Evolutionary conservation across 2,113 vertebrate genomes (phyloP).

Genomic region (Cnemophilus loriae): DNA sequence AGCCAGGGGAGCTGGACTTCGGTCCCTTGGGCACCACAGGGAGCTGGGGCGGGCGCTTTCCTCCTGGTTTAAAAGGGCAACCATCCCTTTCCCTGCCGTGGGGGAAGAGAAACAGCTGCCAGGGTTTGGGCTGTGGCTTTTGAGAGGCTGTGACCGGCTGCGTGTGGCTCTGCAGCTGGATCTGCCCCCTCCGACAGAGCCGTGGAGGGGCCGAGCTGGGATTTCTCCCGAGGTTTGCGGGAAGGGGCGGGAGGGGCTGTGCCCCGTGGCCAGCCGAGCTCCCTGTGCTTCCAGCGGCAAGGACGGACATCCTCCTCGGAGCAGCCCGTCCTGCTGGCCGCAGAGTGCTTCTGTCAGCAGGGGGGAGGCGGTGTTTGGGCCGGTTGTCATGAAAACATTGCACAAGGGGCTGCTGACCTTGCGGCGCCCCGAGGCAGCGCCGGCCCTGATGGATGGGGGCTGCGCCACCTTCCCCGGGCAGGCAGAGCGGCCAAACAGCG

Average conservation of each 20-base stretch:
- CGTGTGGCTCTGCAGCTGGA: background rate
- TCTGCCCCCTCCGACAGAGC: background rate
- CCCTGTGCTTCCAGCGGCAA: background rate
- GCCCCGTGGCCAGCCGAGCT: background rate
- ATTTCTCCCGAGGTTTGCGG: background rate
- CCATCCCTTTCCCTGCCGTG: too few relatives aligned
- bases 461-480: background rate
- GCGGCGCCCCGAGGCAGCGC: background rate
- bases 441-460: background rate
- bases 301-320: background rate
- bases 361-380: background rate
- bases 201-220: background rate
- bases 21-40: fast-evolving
- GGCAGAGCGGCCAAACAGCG: fast-evolving
- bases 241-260: background rate
- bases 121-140: background rate
- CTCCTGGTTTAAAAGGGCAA: background rate
- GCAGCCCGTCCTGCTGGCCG: background rate
- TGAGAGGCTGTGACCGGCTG: background rate
- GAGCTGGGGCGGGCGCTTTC: background rate
- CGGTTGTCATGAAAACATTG: background rate
- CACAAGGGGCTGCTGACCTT: background rate
- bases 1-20: background rate
- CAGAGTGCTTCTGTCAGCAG: background rate
- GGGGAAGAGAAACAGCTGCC: background rate